Percentiles rank a stretch among this genome's conserved stretches.
Evolutionary conservation across 2,113 vertebrate species (phyloP).

Genomic region (Brachypteracias leptosomus): DNA sequence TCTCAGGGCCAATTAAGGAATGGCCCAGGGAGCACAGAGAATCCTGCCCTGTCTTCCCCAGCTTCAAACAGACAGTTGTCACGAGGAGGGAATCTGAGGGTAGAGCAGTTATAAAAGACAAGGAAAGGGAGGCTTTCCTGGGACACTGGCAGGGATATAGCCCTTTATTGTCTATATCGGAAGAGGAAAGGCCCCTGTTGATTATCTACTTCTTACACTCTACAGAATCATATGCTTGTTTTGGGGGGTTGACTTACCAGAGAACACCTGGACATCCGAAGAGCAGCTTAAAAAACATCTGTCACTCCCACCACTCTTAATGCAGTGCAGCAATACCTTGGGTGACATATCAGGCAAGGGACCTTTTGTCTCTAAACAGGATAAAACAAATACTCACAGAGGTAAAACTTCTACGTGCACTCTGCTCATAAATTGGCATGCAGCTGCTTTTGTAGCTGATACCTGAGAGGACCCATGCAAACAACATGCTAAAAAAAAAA

Average conservation of each 20-base stretch:
- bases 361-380: constrained; percentile 85
- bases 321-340: constrained; percentile 86
- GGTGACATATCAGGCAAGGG: constrained; percentile 69
- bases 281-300: constrained; percentile 90
- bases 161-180: background rate
- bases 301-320: constrained; percentile 87
- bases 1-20: constrained; percentile 37
- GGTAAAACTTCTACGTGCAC: constrained; percentile 9
- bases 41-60: constrained; percentile 8
- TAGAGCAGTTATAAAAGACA: constrained; percentile 3
- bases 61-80: background rate
- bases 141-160: background rate
- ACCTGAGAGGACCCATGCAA: background rate
- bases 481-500: background rate
- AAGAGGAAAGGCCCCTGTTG: background rate
- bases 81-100: constrained; percentile 16
- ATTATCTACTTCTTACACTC: background rate
- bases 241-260: constrained; percentile 81
- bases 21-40: constrained; percentile 33
- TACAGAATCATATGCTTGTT: background rate
- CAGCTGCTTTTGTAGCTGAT: background rate
- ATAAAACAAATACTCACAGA: constrained; percentile 76
- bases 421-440: background rate
- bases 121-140: background rate
- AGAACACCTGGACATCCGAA: constrained; percentile 86